Percentiles rank a stretch among this genome's conserved stretches.
Conservation (phyloP, 2,113 vertebrate species). For the Phocoena sinus region DNA sequence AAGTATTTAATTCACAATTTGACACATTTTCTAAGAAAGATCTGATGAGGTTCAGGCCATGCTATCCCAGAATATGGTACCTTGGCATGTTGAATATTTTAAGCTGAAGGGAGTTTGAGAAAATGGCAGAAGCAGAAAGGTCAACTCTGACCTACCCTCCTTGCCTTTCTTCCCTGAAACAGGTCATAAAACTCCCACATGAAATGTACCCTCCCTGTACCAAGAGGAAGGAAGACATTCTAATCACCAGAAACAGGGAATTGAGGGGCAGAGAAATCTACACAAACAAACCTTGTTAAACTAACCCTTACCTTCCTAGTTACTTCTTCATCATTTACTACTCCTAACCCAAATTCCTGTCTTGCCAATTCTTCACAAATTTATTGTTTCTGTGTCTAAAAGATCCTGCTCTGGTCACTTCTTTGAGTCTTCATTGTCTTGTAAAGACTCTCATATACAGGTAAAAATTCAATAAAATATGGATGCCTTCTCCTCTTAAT, state of each 20-base stretch:
- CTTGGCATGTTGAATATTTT: background rate
- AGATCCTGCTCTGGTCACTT: background rate
- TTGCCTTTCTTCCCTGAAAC: background rate
- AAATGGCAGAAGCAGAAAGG: background rate
- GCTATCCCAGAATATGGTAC: background rate
- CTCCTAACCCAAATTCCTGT: background rate
- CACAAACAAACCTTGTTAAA: background rate
- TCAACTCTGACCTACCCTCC: background rate
- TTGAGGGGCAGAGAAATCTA: background rate
- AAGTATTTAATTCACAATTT: background rate
- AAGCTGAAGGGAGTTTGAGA: background rate
- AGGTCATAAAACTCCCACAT: background rate
- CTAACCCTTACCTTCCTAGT: background rate
- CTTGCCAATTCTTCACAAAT: background rate
- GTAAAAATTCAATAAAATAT: background rate
- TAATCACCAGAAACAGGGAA: background rate
- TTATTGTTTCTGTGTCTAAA: background rate
- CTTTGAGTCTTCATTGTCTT: background rate
- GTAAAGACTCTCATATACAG: too few relatives aligned
- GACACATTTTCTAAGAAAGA: background rate
- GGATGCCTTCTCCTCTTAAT: background rate
- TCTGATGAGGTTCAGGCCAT: background rate
- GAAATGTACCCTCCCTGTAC: background rate
- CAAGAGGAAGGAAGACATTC: background rate
- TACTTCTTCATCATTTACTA: background rate